Percentiles rank a stretch among this genome's conserved stretches.
Conservation (phyloP, 2,797 vertebrate species). For the Pogonophryne albipinna region DNA sequence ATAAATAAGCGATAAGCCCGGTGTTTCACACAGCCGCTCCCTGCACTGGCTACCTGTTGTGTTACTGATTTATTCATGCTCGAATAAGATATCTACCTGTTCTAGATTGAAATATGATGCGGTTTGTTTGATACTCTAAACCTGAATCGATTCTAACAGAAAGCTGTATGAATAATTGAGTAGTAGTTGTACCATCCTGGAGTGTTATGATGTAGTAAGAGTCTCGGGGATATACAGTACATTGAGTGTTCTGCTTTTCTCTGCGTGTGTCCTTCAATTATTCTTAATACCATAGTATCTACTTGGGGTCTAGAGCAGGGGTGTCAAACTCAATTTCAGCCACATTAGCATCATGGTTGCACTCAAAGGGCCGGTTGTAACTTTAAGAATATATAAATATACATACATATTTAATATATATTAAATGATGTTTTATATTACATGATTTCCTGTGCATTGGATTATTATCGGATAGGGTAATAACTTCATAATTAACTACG, state of each 20-base stretch:
- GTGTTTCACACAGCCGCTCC: background rate
- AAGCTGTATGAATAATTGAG: constrained; percentile 41
- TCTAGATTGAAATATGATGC: background rate
- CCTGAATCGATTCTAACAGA: background rate
- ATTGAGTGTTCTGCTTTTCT: background rate
- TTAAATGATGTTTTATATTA: too few species aligned
- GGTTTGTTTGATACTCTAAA: background rate
- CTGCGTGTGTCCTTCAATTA: background rate
- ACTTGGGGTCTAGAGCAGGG: background rate
- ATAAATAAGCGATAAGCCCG: too few species aligned
- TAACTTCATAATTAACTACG: too few species aligned
- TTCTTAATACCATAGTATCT: constrained; percentile 2
- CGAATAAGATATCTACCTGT: background rate
- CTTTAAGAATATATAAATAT: too few species aligned
- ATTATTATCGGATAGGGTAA: too few species aligned
- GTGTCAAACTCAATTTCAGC: too few species aligned
- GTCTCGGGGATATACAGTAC: background rate
- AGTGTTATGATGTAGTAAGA: constrained; percentile 28
- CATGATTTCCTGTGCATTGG: too few species aligned
- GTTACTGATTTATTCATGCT: too few species aligned
- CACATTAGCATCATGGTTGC: too few species aligned
- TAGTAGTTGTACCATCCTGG: constrained; percentile 8
- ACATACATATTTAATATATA: too few species aligned
- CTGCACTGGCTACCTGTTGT: background rate
- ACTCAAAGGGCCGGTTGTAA: too few species aligned